Conservation (phyloP, 2,113 vertebrate species). For the Pelecanoides urinatrix region DNA sequence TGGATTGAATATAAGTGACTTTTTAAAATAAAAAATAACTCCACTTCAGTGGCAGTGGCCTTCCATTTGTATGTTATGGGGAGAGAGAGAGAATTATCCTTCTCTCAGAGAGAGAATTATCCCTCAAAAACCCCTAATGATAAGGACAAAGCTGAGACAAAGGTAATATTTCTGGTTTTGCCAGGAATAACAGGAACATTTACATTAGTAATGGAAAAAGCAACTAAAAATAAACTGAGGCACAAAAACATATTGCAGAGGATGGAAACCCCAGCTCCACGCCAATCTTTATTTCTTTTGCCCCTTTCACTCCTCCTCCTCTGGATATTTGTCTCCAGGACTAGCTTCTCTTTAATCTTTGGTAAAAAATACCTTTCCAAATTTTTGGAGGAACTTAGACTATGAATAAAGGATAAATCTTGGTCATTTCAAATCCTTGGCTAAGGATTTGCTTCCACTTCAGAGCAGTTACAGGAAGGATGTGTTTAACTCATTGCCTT, state of each 20-base stretch:
- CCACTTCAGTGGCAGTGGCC: background rate
- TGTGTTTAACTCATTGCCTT: background rate
- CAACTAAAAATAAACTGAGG: background rate
- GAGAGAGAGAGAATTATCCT: background rate
- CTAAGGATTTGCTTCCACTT: background rate
- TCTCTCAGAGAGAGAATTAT: background rate
- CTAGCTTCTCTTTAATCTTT: background rate
- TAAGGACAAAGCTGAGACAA: background rate
- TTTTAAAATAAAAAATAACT: background rate
- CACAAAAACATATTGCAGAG: background rate
- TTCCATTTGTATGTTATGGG: background rate
- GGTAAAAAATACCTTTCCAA: background rate
- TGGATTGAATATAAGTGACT: background rate
- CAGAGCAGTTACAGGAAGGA: background rate
- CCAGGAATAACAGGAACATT: background rate
- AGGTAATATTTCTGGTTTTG: background rate
- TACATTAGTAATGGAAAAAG: background rate
- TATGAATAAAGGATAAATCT: background rate
- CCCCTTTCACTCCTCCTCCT: rapidly evolving
- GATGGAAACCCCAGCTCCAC: background rate
- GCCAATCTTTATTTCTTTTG: background rate
- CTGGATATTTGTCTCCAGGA: background rate
- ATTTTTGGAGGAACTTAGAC: background rate
- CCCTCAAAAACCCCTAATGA: background rate
- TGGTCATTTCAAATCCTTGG: background rate